Base-by-base conservation (phyloP, 2,888 invertebrate genomes). In the Drosophila picticornis region DNA sequence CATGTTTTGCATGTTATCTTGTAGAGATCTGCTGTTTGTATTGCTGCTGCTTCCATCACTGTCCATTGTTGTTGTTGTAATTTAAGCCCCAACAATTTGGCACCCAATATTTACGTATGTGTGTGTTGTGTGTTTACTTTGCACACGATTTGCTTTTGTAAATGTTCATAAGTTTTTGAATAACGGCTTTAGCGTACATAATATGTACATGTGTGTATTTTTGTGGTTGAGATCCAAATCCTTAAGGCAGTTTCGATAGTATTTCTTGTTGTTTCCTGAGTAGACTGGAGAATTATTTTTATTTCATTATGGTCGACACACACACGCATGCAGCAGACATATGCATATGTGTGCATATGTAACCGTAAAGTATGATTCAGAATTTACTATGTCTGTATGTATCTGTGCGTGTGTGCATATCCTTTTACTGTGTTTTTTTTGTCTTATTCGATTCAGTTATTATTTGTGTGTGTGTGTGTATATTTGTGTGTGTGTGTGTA, bases 261-360 rank as follows among this genome's bases (percentile, higher is more conserved):
- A 71, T 63, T 88, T 75, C 81, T 83, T 75, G 83, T 83, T 75
- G 83, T 83, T 79, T 88, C 90, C 83, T 90, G 91, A 76, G 90
- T 80, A 81, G 87, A 90, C 84, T 92, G 87, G 72, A 87, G 88
- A 83, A 90, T 90, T 86, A 91, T 91, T 71, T 71, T 59, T 10
- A 50, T 58, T 56, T 64, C 25, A 63, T 59, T 64, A 53, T 36
- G 34, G 53, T 32, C 63, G 27, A 64, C n/a, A 53, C 25, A 60
- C 25, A 38, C 29, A 67, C 27, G n/a, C n/a, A 50, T 16, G 22
- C 31, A 55, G 29, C 5, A 52, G 19, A 22, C 10, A 43, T 36
- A 25, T n/a, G n/a, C 16, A 19, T 32, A 16, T 38, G 22, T 53
- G n/a, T n/a, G 19, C 56, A 40, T 38, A 38, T 1, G n/a, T 1